Percentiles rank a stretch among this genome's conserved stretches.
Evolutionary conservation across 1,140 invertebrate genomes (phyloP).

Genomic region (Zaprionus inermis): DNA sequence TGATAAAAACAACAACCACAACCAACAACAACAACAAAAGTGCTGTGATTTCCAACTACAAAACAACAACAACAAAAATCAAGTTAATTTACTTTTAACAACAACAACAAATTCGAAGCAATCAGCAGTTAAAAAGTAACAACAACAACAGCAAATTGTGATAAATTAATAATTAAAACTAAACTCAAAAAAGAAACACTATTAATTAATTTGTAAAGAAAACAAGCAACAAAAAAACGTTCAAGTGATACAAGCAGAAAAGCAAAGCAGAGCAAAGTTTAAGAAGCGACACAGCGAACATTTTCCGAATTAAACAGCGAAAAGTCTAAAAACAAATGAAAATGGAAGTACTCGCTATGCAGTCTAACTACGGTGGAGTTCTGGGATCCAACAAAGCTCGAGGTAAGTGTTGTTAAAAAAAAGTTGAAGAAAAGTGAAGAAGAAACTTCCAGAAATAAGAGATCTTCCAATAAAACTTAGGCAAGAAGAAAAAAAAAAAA

Average conservation of each 20-base stretch:
- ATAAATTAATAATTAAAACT: conserved; percentile 68
- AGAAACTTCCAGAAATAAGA: conserved; percentile 1
- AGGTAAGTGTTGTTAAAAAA: conserved; percentile 70
- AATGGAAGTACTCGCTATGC: conserved; percentile 84
- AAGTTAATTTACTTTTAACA: conserved; percentile 57
- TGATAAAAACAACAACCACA: conserved; percentile 72
- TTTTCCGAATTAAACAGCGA: conserved; percentile 30
- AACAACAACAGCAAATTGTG: conserved; percentile 77
- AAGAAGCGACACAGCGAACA: conserved; percentile 47
- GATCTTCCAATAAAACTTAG: background rate
- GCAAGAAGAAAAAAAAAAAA: background rate
- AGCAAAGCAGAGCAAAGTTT: conserved; percentile 20
- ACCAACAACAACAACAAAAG: conserved; percentile 72
- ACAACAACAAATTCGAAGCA: conserved; percentile 55
- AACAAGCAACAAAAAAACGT: conserved; percentile 14
- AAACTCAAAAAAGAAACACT: conserved; percentile 44
- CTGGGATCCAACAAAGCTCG: conserved; percentile 79
- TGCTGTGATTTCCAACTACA: conserved; percentile 83
- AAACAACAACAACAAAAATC: conserved; percentile 67
- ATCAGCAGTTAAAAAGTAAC: conserved; percentile 45
- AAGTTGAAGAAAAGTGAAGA: background rate
- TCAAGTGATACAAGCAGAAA: conserved; percentile 64
- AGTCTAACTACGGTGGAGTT: conserved; percentile 67
- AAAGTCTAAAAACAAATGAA: conserved; percentile 71
- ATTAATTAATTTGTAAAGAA: conserved; percentile 59